Percentiles rank a stretch among this genome's conserved stretches.
Conservation (phyloP, 2,797 vertebrate species). For the Hippopotamyrus pictus region DNA sequence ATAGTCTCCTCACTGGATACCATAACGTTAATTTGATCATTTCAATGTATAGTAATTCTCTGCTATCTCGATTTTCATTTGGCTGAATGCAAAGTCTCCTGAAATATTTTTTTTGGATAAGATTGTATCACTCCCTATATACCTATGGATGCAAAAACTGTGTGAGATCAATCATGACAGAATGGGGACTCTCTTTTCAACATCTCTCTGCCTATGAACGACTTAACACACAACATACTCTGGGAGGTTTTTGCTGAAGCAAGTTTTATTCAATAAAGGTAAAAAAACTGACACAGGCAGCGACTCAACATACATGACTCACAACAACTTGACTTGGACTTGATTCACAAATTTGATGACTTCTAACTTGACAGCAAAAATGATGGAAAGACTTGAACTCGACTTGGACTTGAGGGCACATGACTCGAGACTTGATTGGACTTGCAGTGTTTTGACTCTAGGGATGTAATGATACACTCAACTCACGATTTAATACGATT, state of each 20-base stretch:
- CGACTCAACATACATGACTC: no score
- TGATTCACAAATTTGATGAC: no score
- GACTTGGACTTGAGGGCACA: background rate
- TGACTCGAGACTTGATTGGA: background rate
- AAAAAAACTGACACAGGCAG: background rate
- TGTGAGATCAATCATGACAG: background rate
- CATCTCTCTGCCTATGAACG: no score
- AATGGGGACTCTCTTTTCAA: background rate
- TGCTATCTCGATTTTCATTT: no score
- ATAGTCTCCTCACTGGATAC: background rate
- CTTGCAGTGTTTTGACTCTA: background rate
- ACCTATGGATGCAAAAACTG: background rate
- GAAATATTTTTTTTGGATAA: no score
- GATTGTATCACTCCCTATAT: background rate
- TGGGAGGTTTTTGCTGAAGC: background rate
- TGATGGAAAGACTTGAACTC: background rate
- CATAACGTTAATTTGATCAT: background rate
- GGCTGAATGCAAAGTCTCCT: no score
- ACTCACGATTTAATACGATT: no score
- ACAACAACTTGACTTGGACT: no score
- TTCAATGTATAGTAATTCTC: no score
- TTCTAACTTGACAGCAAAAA: background rate
- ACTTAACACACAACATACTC: background rate
- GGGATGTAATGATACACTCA: no score
- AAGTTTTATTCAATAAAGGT: background rate